Evolutionary conservation across 1,140 invertebrate species (phyloP), one percentile per base, ranked within the genome.

Genomic region (Drosophila fuyamai): DNA sequence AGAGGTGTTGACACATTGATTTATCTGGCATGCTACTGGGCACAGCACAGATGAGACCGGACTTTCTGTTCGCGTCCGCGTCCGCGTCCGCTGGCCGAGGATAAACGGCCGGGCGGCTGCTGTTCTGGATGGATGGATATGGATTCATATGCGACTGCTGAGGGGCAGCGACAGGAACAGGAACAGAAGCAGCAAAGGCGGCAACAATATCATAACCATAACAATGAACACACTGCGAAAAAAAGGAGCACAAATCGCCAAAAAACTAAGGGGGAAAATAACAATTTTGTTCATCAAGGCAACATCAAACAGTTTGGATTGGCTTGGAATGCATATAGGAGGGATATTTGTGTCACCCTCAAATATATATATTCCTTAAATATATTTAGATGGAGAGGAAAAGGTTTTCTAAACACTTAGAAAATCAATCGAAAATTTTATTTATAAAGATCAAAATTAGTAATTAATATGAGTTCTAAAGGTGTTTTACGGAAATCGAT

Each of bases 1-100:
- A 92, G 88, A 92, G 91, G 91, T 92, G 91, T 92, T 92, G 91
- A 92, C 91, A 92, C 91, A 91, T 92, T 92, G 91, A 92, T 92
- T 92, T 92, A 92, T 92, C 91, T 92, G 86, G 90, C 90, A 92
- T 91, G 91, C 91, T 92, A 92, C 90, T 86, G 90, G 91, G 77
- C 79, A 74, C 79, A 81, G 84, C 83, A 89, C 79, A 86, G 82
- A 85, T 88, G 82, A 85, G 82, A 48, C 54, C 27, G 43, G 58
- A 18, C 54, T 32, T 13, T 38, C 18, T 48, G 16, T 53, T 56
- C 14, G 23, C 46, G 46, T 14, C 6, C 8, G 23, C 46, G 46
- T 14, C 6, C 8, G 36, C 3, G 14, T 3, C 60, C 63, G 18
- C 18, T 14, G 29, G 29, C 23, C 47, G 61, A 46, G 62, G 61